Percentiles rank a stretch among this genome's conserved stretches.
phyloP scores from a whole-genome alignment of 2,113 vertebrate genomes.

The Nycticorax nycticorax region DNA sequence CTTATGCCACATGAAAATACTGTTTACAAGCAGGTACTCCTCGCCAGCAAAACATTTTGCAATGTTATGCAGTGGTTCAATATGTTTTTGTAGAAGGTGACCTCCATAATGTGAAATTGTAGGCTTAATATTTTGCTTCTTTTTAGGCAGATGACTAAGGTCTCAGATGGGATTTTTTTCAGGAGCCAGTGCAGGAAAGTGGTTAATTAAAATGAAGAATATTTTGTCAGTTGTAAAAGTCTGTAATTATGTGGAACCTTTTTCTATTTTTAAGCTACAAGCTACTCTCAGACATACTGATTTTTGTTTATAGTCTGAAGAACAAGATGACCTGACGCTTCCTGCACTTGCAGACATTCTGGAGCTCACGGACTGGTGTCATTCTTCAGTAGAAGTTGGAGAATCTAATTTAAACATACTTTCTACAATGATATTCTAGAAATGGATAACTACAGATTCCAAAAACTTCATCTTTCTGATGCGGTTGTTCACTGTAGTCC shows the following conservation, averaged over 20 bases:
- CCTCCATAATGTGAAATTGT: neutral
- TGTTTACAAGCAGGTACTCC: neutral
- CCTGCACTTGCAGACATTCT: neutral
- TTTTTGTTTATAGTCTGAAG: conserved; percentile 49
- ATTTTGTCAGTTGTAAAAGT: conserved; percentile 40
- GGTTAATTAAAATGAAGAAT: conserved; percentile 44
- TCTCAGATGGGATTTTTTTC: conserved; percentile 24
- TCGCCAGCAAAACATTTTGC: neutral
- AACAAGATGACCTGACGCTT: conserved; percentile 45
- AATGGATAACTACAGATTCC: neutral
- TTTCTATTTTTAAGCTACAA: conserved; percentile 24
- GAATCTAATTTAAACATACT: neutral
- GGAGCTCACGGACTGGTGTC: neutral
- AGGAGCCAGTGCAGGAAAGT: neutral
- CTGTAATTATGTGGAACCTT: conserved; percentile 4
- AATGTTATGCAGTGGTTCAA: neutral
- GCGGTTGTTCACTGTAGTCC: neutral
- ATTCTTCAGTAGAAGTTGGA: neutral
- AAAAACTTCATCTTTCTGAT: neutral
- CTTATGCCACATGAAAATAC: neutral
- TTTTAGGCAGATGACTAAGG: neutral
- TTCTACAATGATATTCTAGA: neutral
- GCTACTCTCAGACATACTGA: neutral
- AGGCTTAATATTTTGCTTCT: conserved; percentile 19
- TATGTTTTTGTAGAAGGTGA: neutral